phyloP scores from a whole-genome alignment of 1,140 invertebrate genomes.

The Bombus huntii region DNA sequence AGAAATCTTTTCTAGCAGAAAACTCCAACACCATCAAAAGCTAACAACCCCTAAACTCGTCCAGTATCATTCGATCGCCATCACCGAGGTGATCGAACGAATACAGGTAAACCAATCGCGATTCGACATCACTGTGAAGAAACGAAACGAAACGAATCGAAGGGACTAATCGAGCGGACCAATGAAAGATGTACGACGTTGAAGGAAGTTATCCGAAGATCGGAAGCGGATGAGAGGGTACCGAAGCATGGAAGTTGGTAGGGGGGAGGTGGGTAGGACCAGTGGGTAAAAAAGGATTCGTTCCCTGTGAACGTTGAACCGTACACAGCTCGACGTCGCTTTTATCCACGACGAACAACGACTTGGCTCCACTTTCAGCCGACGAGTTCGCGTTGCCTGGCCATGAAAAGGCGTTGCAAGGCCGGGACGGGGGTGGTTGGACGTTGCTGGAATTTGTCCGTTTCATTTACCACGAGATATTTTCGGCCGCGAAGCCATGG shows the following conservation, averaged over 20 bases:
- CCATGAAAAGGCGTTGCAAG: slow-evolving; percentile 39
- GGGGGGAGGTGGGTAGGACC: background rate
- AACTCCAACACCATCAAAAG: background rate
- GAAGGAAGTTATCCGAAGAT: slow-evolving; percentile 9
- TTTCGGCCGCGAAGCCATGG: slow-evolving; percentile 49
- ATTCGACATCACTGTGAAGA: background rate
- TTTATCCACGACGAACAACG: slow-evolving; percentile 54
- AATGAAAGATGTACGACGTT: slow-evolving; percentile 3
- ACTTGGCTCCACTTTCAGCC: slow-evolving; percentile 32
- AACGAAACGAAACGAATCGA: slow-evolving; percentile 6
- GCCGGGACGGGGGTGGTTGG: background rate
- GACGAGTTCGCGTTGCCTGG: slow-evolving; percentile 23
- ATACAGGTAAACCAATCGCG: background rate
- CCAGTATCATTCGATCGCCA: background rate
- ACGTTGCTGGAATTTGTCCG: slow-evolving; percentile 66
- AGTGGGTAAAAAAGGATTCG: background rate
- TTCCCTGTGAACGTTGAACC: slow-evolving; percentile 27
- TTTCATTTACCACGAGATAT: slow-evolving; percentile 71
- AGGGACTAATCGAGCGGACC: background rate
- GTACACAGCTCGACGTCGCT: slow-evolving; percentile 30
- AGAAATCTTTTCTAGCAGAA: background rate
- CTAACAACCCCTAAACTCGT: no score
- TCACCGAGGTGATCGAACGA: background rate
- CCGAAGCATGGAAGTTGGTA: background rate
- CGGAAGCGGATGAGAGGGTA: background rate